Base-by-base conservation (phyloP, 2,113 vertebrate species). In the Synodontis membranacea region DNA sequence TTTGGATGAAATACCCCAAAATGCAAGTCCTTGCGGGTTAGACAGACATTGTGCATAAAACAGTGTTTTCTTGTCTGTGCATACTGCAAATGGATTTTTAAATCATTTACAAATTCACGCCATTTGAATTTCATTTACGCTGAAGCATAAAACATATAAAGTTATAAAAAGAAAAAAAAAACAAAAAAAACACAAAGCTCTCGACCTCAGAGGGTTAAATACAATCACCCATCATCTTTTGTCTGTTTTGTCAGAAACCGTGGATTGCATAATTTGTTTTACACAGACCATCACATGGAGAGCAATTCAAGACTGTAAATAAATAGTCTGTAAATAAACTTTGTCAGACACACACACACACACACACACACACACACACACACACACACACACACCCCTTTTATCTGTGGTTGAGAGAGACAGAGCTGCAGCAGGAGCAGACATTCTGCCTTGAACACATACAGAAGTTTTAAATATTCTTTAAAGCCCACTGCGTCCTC, bases 261-360 rank as follows among this genome's bases (percentile, higher is more conserved):
- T 34, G 64, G 19, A 14, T 48, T 82, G 2, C 81, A 62, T 60
- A 31, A 48, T 54, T 70, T 70, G 54, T 50, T 42, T 44, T 66
- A n/a, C n/a, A 54, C 76, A 34, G 34, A 80, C 31, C 82, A 17
- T n/a, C 50, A 72, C 44, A 46, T 64, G 75, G 54, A 70, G 44
- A 75, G 46, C 62, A 60, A 10, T 82, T 62, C 50, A 25, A 84
- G 80, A 62, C 50, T 48, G 39, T 84, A 48, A 86, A 84, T 84
- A 86, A 88, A 84, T 52, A 84, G 80, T 52, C 50, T 48, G 39
- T 84, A 48, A 86, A 84, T 84, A 86, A 88, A 84, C n/a, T n/a
- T 52, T n/a, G 2, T 10, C n/a, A 2, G 66, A 39, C 34, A 37
- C 64, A 34, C 15, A n/a, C n/a, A 5, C 60, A 64, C n/a, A 34